These are phyloP conservation scores for Beris chalybata DNA, from an alignment of 2,888 invertebrate genomes.

Conservation along the genomic window DNA sequence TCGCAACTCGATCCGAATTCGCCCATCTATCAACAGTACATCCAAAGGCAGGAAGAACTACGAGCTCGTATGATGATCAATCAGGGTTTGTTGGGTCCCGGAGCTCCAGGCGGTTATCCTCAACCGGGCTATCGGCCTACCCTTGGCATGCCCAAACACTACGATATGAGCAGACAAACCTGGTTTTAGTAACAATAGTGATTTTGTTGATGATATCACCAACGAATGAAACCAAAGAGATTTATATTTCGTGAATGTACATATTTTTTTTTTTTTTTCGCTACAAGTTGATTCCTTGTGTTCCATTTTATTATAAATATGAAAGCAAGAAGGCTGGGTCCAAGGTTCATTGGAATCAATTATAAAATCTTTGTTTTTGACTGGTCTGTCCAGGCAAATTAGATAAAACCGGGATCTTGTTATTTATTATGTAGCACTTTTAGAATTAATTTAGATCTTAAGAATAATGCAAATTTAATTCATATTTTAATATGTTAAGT, in stretches of 20 bases:
- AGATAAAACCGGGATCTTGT: no score
- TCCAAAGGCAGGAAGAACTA: conserved; percentile 66
- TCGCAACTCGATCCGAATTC: conserved; percentile 64
- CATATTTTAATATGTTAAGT: no score
- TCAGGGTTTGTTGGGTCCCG: conserved; percentile 49
- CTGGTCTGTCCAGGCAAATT: no score
- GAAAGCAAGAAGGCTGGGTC: no score
- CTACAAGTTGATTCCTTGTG: no score
- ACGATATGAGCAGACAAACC: conserved; percentile 68
- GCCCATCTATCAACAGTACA: conserved; percentile 73
- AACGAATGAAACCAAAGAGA: conserved; percentile 22
- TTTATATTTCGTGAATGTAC: not conserved
- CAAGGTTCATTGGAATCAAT: no score
- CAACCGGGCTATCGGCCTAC: conserved; percentile 65
- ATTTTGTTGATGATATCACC: conserved; percentile 10
- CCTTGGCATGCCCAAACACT: conserved; percentile 72
- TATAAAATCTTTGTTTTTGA: no score
- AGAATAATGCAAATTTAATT: no score
- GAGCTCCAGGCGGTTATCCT: conserved; percentile 60
- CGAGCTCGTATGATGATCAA: conserved; percentile 63
- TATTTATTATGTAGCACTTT: no score
- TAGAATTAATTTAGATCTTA: no score
- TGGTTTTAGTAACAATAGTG: conserved; percentile 61
- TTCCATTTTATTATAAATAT: no score
- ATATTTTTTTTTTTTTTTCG: no score